These are phyloP conservation scores for Morpho helenor DNA, from an alignment of 2,888 invertebrate genomes.

Conservation along the genomic window DNA sequence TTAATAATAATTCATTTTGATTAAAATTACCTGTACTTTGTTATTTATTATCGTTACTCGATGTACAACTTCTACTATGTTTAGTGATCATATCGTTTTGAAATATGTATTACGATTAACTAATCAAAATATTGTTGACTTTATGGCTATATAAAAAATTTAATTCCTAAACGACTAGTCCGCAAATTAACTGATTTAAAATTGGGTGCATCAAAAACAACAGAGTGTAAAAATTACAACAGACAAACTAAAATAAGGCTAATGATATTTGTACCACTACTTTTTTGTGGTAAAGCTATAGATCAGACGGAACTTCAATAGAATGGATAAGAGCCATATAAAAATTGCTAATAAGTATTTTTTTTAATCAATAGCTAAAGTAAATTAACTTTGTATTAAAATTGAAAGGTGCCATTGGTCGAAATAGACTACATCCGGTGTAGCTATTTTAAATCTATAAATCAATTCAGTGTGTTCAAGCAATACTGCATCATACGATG, in stretches of 20 bases:
- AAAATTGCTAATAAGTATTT: slow-evolving; percentile 14
- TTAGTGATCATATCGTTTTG: slow-evolving; percentile 31
- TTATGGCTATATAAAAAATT: slow-evolving; percentile 25
- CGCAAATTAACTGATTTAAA: slow-evolving; percentile 20
- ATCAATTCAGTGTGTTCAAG: too few relatives aligned
- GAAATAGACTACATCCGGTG: too few relatives aligned
- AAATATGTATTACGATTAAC: slow-evolving; percentile 57
- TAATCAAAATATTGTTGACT: slow-evolving; percentile 53
- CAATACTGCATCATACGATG: too few relatives aligned
- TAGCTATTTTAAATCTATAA: too few relatives aligned
- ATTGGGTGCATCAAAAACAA: slow-evolving; percentile 22
- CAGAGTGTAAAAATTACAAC: slow-evolving; percentile 16
- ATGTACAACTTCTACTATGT: slow-evolving; percentile 52
- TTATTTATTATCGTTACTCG: slow-evolving; percentile 70
- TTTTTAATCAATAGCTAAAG: slow-evolving; percentile 3
- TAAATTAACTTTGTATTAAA: too few relatives aligned
- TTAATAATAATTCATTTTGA: slow-evolving; percentile 59
- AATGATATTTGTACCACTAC: slow-evolving; percentile 20
- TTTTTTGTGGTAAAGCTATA: slow-evolving; percentile 27
- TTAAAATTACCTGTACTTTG: slow-evolving; percentile 72
- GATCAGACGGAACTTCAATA: slow-evolving; percentile 27
- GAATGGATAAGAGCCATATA: slow-evolving; percentile 24
- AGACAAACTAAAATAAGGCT: slow-evolving; percentile 20
- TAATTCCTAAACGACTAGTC: slow-evolving; percentile 28
- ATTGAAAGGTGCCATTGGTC: too few relatives aligned